Evolutionary conservation across 1,140 invertebrate species (phyloP).

Genomic region (Drosophila bipectinata): DNA sequence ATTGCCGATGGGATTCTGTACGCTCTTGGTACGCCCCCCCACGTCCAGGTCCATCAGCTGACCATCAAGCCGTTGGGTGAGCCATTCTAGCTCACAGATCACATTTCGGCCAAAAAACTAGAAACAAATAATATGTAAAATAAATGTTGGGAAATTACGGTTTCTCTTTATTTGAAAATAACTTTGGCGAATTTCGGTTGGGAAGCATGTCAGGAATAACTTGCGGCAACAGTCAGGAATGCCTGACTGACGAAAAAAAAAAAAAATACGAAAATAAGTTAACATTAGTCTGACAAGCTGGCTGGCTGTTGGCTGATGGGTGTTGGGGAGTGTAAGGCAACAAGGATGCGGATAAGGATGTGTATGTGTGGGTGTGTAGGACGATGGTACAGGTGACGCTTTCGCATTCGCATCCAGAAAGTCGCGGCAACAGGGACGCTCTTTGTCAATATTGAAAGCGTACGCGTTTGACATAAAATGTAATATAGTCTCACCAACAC

Average conservation of each 20-base stretch:
- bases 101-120: background rate
- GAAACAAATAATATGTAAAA: background rate
- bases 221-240: constrained; percentile 48
- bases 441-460: constrained; percentile 78
- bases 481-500: constrained; percentile 69
- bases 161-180: constrained; percentile 61
- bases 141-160: constrained; percentile 37
- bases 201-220: constrained; percentile 8
- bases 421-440: constrained; percentile 26
- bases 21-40: constrained; percentile 85
- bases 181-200: constrained; percentile 1
- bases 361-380: background rate
- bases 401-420: background rate
- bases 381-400: constrained; percentile 48
- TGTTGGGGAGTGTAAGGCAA: background rate
- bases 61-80: constrained; percentile 80
- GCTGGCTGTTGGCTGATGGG: background rate
- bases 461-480: constrained; percentile 79
- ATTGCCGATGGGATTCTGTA: constrained; percentile 86
- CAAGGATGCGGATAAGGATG: constrained; percentile 1
- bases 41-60: constrained; percentile 85
- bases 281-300: constrained; percentile 70
- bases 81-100: constrained; percentile 41
- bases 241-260: constrained; percentile 3
- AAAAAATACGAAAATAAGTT: constrained; percentile 67